Conservation (phyloP, 2,797 vertebrate genomes). For the Sciurus carolinensis region DNA sequence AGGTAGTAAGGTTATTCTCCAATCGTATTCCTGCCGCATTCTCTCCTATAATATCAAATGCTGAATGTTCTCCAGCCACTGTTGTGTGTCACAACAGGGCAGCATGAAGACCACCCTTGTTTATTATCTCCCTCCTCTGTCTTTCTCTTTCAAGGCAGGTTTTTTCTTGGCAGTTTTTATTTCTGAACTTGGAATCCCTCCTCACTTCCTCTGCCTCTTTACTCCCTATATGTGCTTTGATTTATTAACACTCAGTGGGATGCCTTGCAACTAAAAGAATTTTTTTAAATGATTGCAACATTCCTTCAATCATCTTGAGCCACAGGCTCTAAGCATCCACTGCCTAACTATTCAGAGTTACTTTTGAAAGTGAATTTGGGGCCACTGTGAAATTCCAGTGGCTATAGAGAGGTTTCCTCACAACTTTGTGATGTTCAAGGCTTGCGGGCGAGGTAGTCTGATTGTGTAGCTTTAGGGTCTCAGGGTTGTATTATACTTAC, state of each 20-base stretch:
- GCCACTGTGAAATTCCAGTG: slow-evolving; percentile 61
- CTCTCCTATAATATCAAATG: slow-evolving; percentile 17
- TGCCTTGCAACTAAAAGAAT: slow-evolving; percentile 43
- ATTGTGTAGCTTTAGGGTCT: neutral
- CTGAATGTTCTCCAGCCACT: neutral
- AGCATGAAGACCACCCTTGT: neutral
- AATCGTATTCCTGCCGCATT: neutral
- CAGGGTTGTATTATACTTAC: slow-evolving; percentile 1
- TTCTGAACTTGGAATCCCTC: neutral
- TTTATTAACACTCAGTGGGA: slow-evolving; percentile 69
- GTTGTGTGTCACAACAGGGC: neutral
- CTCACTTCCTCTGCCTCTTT: slow-evolving; percentile 43
- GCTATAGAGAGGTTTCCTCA: slow-evolving; percentile 50
- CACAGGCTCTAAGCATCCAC: neutral
- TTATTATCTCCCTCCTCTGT: slow-evolving; percentile 51
- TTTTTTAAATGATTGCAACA: slow-evolving; percentile 50
- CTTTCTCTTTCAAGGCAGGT: slow-evolving; percentile 34
- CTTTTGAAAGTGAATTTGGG: slow-evolving; percentile 44
- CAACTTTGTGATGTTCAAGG: slow-evolving; percentile 3
- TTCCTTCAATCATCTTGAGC: slow-evolving; percentile 61
- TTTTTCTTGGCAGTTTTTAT: slow-evolving; percentile 51
- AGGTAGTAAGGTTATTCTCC: neutral
- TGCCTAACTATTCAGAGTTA: slow-evolving; percentile 38
- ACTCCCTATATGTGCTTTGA: slow-evolving; percentile 49
- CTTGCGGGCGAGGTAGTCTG: slow-evolving; percentile 34